Evolutionary conservation across 2,113 vertebrate species (phyloP).

Genomic region (Archilochus colubris): DNA sequence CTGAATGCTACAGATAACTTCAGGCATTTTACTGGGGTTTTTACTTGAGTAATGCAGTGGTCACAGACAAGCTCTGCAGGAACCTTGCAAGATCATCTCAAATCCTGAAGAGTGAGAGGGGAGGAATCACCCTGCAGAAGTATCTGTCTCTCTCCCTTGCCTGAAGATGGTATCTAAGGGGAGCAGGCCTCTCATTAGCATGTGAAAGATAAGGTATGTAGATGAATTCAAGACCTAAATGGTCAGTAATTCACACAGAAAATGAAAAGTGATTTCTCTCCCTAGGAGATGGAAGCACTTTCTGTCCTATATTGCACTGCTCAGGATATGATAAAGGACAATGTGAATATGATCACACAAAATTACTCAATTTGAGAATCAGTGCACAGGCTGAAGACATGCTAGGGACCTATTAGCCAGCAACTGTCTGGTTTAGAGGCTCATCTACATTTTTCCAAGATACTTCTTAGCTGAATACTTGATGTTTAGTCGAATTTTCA

Average conservation of each 20-base stretch:
- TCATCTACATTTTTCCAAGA: neutral
- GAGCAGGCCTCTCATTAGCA: neutral
- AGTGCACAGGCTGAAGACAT: neutral
- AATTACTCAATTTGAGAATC: neutral
- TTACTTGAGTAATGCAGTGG: neutral
- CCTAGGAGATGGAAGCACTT: neutral
- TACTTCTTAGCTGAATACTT: neutral
- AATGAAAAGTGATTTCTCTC: conserved; percentile 16
- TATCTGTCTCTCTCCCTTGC: neutral
- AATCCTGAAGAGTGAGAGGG: neutral
- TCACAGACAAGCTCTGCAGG: neutral
- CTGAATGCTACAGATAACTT: neutral
- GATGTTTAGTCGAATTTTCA: neutral
- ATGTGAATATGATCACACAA: neutral
- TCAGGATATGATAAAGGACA: neutral
- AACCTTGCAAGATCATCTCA: neutral
- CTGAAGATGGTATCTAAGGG: neutral
- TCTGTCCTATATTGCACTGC: neutral
- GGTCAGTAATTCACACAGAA: neutral
- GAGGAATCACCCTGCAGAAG: neutral
- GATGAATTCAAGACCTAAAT: neutral
- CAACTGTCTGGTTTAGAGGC: neutral
- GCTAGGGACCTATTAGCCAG: neutral
- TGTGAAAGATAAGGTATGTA: neutral
- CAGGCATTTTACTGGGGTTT: neutral